Evolutionary conservation across 2,888 invertebrate species (phyloP), one percentile per base, ranked within the genome.

Genomic region (Blastobasis adustella): DNA sequence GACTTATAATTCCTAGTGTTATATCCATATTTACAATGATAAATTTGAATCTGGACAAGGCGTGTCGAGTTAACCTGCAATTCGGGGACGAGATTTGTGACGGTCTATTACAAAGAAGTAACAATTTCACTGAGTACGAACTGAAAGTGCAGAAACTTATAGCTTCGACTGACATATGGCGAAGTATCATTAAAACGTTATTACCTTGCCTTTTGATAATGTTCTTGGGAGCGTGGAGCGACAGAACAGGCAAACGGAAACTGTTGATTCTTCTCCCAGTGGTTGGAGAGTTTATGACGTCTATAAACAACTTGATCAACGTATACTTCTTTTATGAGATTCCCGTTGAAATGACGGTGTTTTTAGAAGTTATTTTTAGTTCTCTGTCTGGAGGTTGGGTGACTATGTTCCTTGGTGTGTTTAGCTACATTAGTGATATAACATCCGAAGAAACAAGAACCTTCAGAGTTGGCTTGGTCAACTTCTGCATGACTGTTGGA

Each of bases 11-110:
- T 73, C 92, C 92, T 10, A 91, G 91, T 71, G 87, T 91, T 0
- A 80, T 91, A 52, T 93, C 95, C 2, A 91, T 92, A 52, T 83
- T 95, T 62, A 94, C 95, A 10, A 94, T 87, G 87, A 64, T 69
- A 10, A 87, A 87, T 67, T 73, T 87, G 5, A 87, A 87, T 66
- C 66, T 87, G 57, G 87, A 87, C 52, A 87, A 87, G 64, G 87
- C 87, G 0, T 87, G 87, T 59, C 68, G 84, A 59, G 86, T 86
- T 0, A 83, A 83, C 57, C 66, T 83, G 6, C 64, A 66, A 23
- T 82, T 76, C 42, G 71, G 72, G 0, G 80, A 82, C 36, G 78
- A 79, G 60, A 71, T 87, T 41, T 87, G 87, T 50, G 76, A 81
- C 36, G 80, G 82, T 1, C 59, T 87, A n/a, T 58, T 84, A 5